These are phyloP conservation scores for Anguilla rostrata DNA, from an alignment of 2,113 vertebrate species.

Conservation along the genomic window DNA sequence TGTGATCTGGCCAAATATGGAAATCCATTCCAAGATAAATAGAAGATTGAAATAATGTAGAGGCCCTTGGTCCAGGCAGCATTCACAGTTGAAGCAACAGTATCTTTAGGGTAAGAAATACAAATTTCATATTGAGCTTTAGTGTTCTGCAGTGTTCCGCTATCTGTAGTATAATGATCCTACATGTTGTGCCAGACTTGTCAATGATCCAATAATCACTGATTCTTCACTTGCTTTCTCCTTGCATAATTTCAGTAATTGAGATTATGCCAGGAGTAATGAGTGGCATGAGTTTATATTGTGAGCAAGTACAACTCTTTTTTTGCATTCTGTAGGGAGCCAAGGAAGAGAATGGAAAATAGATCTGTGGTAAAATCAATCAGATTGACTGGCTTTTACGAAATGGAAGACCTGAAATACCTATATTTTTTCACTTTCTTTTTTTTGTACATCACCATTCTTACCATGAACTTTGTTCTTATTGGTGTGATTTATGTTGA, in stretches of 20 bases:
- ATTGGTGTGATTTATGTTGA: slow-evolving; percentile 28
- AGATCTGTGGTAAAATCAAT: neutral
- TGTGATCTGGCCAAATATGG: neutral
- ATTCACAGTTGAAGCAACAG: neutral
- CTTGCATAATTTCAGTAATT: too few relatives aligned
- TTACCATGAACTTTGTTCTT: slow-evolving; percentile 16
- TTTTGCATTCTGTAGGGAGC: neutral
- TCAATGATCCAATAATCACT: too few relatives aligned
- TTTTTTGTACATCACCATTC: slow-evolving; percentile 18
- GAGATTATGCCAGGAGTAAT: too few relatives aligned
- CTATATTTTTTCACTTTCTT: slow-evolving; percentile 15
- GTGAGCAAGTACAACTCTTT: neutral
- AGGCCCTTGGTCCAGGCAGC: neutral
- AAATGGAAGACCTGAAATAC: slow-evolving; percentile 9
- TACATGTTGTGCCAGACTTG: neutral
- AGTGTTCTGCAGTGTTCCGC: neutral
- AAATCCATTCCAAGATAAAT: neutral
- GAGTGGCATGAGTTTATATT: too few relatives aligned
- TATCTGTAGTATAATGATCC: neutral
- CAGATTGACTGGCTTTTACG: slow-evolving; percentile 7
- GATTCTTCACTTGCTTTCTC: too few relatives aligned
- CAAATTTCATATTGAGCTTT: neutral
- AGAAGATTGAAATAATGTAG: neutral
- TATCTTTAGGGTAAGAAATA: neutral
- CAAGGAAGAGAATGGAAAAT: slow-evolving; percentile 8